These are phyloP conservation scores for Enteromius viviparus DNA, from an alignment of 2,797 vertebrate species.

Conservation along the genomic window DNA sequence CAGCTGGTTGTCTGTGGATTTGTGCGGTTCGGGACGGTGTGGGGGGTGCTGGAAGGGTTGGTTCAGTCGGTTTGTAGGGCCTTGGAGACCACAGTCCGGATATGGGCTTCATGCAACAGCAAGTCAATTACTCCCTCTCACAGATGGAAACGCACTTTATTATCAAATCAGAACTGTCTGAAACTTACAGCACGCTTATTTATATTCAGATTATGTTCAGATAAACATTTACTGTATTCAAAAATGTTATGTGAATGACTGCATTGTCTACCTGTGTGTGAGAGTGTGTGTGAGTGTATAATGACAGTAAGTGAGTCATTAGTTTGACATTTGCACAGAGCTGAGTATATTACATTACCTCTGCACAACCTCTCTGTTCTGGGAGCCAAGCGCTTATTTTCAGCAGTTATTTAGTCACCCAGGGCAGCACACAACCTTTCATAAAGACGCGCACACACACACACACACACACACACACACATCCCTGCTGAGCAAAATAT, in stretches of 20 bases:
- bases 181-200: slow-evolving; percentile 37
- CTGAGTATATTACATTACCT: slow-evolving; percentile 64
- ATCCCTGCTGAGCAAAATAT: slow-evolving; percentile 28
- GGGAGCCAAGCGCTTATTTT: slow-evolving; percentile 65
- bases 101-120: slow-evolving; percentile 68
- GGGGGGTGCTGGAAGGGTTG: slow-evolving; percentile 38
- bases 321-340: slow-evolving; percentile 72
- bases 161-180: slow-evolving; percentile 30
- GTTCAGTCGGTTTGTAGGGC: slow-evolving; percentile 65
- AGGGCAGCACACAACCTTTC: slow-evolving; percentile 66
- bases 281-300: slow-evolving; percentile 55
- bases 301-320: slow-evolving; percentile 68
- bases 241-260: slow-evolving; percentile 43
- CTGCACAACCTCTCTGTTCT: slow-evolving; percentile 63
- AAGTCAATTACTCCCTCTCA: slow-evolving; percentile 72
- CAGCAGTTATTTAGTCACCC: slow-evolving; percentile 63
- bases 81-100: slow-evolving; percentile 74
- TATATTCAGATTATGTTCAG: slow-evolving; percentile 33
- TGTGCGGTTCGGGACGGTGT: slow-evolving; percentile 30
- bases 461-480: not conserved
- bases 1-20: slow-evolving; percentile 31
- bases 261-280: slow-evolving; percentile 48
- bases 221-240: slow-evolving; percentile 43
- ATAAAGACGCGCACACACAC: slow-evolving; percentile 13
- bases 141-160: slow-evolving; percentile 47